Base-by-base conservation (phyloP, 1,140 invertebrate genomes). In the Cotesia typhae region DNA sequence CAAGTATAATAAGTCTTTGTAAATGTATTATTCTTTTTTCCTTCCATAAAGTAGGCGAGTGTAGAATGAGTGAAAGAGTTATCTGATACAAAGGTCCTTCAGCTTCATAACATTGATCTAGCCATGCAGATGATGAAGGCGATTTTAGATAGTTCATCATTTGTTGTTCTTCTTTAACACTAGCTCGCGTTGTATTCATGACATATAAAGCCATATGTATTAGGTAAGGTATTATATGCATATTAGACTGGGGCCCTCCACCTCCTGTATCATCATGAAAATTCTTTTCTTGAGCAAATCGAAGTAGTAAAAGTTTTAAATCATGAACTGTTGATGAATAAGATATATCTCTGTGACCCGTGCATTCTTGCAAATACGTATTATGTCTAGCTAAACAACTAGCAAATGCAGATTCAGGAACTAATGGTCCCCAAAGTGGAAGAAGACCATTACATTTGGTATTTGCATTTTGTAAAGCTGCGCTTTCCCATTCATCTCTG, bases 261-360 rank as follows among this genome's bases (percentile, higher is more conserved):
- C 98, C 98, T 10, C 97, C 96, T 20, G 95, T 96, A 85, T 99
- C 97, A 83, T 98, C 96, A 83, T 97, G 97, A 88, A 99, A 99
- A 70, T 94, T 95, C 81, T 95, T 95, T 78, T 98, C 97, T 83
- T 95, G 92, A 0, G 97, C 95, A 88, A 99, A 99, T 71, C 95
- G 89, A 78, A 96, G 80, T 37, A 99, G 84, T 61, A 99, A 86
- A 75, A 98, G 87, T 87, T 99, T 99, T 67, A 99, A 86, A 85
- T 99, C 98, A 83, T 99, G 97, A 64, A 98, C 89, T 0, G 94
- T 97, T 75, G 93, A 96, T 1, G 90, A 87, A 81, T 96, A 96
- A 1, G 93, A 93, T 74, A 97, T 96, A 84, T 97, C 96, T 60
- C 95, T 91, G 79, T 94, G 92, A 35, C 93, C 92, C 1, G 94